Evolutionary conservation across 2,888 invertebrate genomes (phyloP).

Genomic region (Invenusta paracnida): DNA sequence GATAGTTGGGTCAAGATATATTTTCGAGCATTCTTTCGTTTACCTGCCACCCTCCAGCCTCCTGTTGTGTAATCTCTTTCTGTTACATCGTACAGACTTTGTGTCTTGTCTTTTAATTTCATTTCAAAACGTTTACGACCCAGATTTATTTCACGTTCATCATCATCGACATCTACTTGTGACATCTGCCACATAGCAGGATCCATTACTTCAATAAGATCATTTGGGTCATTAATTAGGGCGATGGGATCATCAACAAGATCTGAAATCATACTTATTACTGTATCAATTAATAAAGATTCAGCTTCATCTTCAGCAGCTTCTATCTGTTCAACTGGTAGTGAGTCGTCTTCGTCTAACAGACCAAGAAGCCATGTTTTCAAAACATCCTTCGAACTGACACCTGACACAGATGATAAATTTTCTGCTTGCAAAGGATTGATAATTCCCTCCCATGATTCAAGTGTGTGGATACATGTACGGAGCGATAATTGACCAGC

Average conservation of each 20-base stretch:
- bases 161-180: conserved; percentile 41
- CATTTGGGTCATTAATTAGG: conserved; percentile 45
- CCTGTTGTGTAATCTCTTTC: no score
- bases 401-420: not conserved
- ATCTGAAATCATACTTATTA: not conserved
- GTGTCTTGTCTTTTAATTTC: not conserved
- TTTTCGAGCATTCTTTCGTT: conserved; percentile 40
- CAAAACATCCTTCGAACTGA: not conserved
- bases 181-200: conserved; percentile 33
- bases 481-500: not conserved
- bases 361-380: conserved; percentile 1
- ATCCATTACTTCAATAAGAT: conserved; percentile 1
- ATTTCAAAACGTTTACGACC: not conserved
- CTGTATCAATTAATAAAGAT: not conserved
- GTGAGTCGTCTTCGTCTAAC: not conserved
- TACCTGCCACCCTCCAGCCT: conserved; percentile 44
- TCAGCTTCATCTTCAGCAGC: not conserved
- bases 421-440: not conserved
- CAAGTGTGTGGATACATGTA: not conserved
- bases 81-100: not conserved
- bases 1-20: conserved; percentile 45
- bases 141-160: not conserved
- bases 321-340: conserved; percentile 5
- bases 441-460: not conserved
- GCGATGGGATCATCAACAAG: not conserved